Evolutionary conservation across 35 echinoderm and acorn worm species (phyloP).

Genomic region (Patiria miniata): DNA sequence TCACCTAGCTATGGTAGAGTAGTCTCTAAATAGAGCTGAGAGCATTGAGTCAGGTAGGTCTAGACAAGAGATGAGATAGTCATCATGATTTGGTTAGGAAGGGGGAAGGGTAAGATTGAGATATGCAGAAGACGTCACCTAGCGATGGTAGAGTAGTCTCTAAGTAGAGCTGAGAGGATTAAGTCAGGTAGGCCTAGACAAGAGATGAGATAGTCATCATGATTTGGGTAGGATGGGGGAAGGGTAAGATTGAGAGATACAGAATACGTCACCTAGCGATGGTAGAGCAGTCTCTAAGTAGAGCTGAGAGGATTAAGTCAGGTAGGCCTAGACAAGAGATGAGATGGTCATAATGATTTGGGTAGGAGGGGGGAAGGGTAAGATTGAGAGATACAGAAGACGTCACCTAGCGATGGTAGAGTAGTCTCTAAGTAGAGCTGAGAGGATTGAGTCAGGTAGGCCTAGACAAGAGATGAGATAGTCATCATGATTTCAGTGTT

Average conservation of each 20-base stretch:
- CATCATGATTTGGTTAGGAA: conserved; percentile 81
- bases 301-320: conserved; percentile 86
- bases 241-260: conserved; percentile 88
- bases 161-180: conserved; percentile 89
- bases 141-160: conserved; percentile 90
- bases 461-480: no score
- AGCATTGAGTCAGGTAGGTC: no score
- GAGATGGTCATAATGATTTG: no score
- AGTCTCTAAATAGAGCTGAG: conserved; percentile 95
- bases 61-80: no score
- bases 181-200: conserved; percentile 71
- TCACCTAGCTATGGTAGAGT: conserved; percentile 88
- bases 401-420: no score
- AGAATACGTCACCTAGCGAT: conserved; percentile 92
- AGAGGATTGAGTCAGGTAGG: no score
- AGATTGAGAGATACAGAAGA: no score
- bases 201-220: no score
- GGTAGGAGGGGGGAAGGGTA: no score
- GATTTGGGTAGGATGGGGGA: conserved; percentile 80
- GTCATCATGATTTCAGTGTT: no score
- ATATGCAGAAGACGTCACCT: conserved; percentile 92
- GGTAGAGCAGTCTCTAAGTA: conserved; percentile 94
- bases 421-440: no score
- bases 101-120: conserved; percentile 88
- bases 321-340: no score